A percentile compares a stretch with the other conserved stretches of the same genome.
Evolutionary conservation across 2,888 invertebrate genomes (phyloP).

Genomic region (Quadroppia sp.): DNA sequence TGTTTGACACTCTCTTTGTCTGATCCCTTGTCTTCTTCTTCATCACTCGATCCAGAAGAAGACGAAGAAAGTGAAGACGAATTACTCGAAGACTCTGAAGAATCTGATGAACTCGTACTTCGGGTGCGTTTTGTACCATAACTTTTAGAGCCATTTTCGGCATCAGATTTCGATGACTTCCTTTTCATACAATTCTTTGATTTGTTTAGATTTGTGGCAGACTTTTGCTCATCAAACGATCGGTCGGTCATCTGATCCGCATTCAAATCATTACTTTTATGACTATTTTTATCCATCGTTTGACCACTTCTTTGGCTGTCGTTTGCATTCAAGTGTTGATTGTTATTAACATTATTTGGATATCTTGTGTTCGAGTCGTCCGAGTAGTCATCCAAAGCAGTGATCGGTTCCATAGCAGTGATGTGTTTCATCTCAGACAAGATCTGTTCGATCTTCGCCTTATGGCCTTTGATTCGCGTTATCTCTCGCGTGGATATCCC

Average conservation of each 20-base stretch:
- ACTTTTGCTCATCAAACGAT: conserved; percentile 27
- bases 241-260: conserved; percentile 11
- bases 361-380: conserved; percentile 4
- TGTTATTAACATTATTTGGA: background rate
- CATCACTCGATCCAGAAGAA: conserved; percentile 36
- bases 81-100: conserved; percentile 38
- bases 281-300: conserved; percentile 14
- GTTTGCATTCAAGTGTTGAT: background rate
- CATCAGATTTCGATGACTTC: conserved; percentile 30
- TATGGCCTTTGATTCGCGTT: conserved; percentile 41
- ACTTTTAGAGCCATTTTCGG: conserved; percentile 26
- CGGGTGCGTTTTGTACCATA: conserved; percentile 18
- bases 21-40: conserved; percentile 39
- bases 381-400: conserved; percentile 39
- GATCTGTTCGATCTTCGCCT: conserved; percentile 43
- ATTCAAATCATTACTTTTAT: conserved; percentile 11
- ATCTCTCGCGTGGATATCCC: conserved; percentile 42
- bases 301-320: background rate
- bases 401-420: conserved; percentile 40
- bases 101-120: conserved; percentile 40
- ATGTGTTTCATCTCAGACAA: conserved; percentile 43
- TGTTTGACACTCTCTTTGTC: conserved; percentile 17
- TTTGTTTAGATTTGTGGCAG: background rate
- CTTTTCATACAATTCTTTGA: conserved; percentile 6
- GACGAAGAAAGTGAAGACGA: conserved; percentile 36